Evolutionary conservation across 2,113 vertebrate species (phyloP).

Genomic region (Ahaetulla prasina): DNA sequence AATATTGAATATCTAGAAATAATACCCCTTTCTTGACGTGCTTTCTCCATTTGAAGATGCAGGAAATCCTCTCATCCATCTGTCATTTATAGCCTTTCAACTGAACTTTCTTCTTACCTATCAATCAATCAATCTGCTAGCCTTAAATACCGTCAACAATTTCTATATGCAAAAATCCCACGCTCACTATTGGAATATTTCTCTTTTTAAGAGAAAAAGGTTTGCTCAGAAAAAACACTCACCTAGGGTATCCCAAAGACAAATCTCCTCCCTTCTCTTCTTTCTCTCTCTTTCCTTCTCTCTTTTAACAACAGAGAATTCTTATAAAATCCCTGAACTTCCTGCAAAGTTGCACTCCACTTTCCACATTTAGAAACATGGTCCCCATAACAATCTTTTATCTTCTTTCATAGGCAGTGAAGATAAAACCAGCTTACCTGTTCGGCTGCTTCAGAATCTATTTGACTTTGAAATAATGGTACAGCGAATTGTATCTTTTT

Average conservation of each 20-base stretch:
- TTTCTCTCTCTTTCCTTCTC: too few relatives aligned
- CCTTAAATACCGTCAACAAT: neutral
- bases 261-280: neutral
- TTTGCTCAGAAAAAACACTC: neutral
- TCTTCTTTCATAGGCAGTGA: neutral
- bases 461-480: slow-evolving; percentile 88
- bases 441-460: slow-evolving; percentile 90
- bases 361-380: neutral
- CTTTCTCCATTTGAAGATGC: neutral
- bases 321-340: neutral
- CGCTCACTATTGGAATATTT: neutral
- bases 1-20: neutral
- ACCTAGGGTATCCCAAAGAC: neutral
- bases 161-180: neutral
- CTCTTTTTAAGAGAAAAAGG: neutral
- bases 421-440: slow-evolving; percentile 79
- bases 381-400: neutral
- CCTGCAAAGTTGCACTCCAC: neutral
- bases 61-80: neutral
- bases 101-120: neutral
- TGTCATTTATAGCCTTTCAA: neutral
- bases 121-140: neutral
- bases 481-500: slow-evolving; percentile 95
- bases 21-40: neutral
- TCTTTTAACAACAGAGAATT: neutral